Conservation (phyloP, 2,113 vertebrate species). For the Shinisaurus crocodilurus region DNA sequence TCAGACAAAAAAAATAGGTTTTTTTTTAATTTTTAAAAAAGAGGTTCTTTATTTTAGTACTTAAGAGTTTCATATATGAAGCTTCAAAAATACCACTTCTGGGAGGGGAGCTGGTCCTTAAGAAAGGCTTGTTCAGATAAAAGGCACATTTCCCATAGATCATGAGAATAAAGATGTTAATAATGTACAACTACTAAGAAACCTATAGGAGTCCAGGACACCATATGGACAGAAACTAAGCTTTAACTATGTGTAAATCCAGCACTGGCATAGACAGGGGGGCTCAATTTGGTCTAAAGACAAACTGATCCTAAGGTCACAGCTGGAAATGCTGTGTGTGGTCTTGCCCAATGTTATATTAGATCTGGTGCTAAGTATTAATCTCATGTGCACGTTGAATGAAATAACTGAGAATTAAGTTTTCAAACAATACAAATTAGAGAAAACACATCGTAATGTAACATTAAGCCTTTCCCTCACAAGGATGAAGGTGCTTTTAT, state of each 20-base stretch:
- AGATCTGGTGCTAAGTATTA: slow-evolving; percentile 13
- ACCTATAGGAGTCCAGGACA: slow-evolving; percentile 32
- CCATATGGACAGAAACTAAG: slow-evolving; percentile 1
- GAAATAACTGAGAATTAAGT: slow-evolving; percentile 40
- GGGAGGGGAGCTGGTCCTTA: background rate
- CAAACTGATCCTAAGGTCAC: slow-evolving; percentile 30
- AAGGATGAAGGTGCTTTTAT: slow-evolving; percentile 36
- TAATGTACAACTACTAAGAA: slow-evolving; percentile 10
- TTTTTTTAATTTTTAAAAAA: background rate
- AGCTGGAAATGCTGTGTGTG: slow-evolving; percentile 45
- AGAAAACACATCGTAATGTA: slow-evolving; percentile 17
- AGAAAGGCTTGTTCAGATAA: background rate
- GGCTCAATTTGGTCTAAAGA: slow-evolving; percentile 38
- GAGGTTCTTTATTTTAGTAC: background rate
- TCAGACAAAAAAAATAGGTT: background rate
- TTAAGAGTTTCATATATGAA: slow-evolving; percentile 2
- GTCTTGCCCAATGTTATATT: slow-evolving; percentile 23
- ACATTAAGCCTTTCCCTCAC: slow-evolving; percentile 38
- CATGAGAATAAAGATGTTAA: background rate
- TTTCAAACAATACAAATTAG: slow-evolving; percentile 23
- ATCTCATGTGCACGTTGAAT: slow-evolving; percentile 16
- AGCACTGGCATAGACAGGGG: slow-evolving; percentile 18
- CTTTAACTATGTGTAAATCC: slow-evolving; percentile 33
- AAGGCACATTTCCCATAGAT: slow-evolving; percentile 11
- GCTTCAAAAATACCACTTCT: slow-evolving; percentile 13